Evolutionary conservation across 2,797 vertebrate genomes (phyloP), one percentile per base, ranked within the genome.

Genomic region (Periophthalmus magnuspinnatus): DNA sequence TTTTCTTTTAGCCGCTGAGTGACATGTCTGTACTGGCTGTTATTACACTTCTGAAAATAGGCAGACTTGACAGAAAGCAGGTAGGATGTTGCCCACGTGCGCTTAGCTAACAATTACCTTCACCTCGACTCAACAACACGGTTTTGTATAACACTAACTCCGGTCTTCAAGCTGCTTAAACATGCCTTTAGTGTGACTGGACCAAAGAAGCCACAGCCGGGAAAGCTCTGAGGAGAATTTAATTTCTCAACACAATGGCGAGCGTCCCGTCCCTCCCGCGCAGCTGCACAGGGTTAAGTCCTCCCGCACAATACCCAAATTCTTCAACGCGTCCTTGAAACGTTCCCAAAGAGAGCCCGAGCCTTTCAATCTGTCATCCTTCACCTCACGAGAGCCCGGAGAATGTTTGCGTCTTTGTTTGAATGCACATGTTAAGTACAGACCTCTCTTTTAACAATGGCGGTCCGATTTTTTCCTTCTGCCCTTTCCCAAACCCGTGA

Each of bases 271-370:
- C 10, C 34, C 24, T 21, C 33, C 47, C 50, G 70, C 72, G 45
- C 72, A 75, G 77, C 38, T 72, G 54, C 71, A 61, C 67, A 77
- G 41, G 68, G 76, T 74, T 75, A 71, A 17, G 14, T 52, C 76
- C 71, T 77, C 21, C 69, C 70, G 59, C 63, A 83, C 74, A 74
- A 76, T 65, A 59, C 50, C 72, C 57, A 76, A 60, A 77, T 76
- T 80, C 69, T 76, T 80, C 52, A 71, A 77, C 61, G 67, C 61
- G 79, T 83, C 86, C 82, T 86, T 83, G 81, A 82, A 61, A 71
- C 68, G 62, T 48, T 72, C 69, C 75, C 45, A 69, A 76, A 61
- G 72, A 81, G 61, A 78, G 32, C 38, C 28, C 0, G 1, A 22
- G 59, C 56, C 24, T 77, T 82, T 84, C 74, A 84, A 71, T 82